Percentiles rank a stretch among this genome's conserved stretches.
Conservation (phyloP, 2,113 vertebrate genomes). For the Peucedramus taeniatus region DNA sequence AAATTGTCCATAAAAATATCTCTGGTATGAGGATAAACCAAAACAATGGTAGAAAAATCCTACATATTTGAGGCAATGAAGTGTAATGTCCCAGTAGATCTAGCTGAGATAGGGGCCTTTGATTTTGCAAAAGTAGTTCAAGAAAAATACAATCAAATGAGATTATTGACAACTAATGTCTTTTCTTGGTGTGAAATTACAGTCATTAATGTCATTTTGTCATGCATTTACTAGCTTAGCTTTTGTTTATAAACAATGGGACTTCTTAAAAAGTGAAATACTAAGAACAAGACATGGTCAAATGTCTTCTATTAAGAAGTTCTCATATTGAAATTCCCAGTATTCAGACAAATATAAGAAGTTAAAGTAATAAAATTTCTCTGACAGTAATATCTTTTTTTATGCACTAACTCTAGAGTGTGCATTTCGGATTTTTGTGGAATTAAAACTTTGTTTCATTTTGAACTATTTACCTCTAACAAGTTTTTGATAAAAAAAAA, state of each 20-base stretch:
- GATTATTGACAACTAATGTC: not conserved
- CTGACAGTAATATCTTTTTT: not conserved
- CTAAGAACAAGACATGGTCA: not conserved
- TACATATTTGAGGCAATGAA: not conserved
- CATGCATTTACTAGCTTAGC: not conserved
- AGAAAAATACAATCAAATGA: not conserved
- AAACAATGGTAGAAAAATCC: not conserved
- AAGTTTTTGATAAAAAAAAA: not conserved
- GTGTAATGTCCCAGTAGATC: not conserved
- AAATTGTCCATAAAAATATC: not conserved
- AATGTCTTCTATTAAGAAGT: not conserved
- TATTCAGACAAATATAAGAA: not conserved
- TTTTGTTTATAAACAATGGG: not conserved
- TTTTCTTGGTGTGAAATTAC: not conserved
- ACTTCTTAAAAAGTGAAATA: not conserved
- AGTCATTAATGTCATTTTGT: not conserved
- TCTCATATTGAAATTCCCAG: not conserved
- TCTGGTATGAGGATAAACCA: not conserved
- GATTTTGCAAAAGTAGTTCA: not conserved
- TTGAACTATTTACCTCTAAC: not conserved
- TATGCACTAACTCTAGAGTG: not conserved
- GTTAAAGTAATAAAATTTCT: not conserved
- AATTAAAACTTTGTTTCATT: not conserved
- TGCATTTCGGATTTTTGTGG: accelerated
- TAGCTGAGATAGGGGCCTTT: not conserved